Conservation (phyloP, 1,140 invertebrate species). For the Zaprionus nigranus region DNA sequence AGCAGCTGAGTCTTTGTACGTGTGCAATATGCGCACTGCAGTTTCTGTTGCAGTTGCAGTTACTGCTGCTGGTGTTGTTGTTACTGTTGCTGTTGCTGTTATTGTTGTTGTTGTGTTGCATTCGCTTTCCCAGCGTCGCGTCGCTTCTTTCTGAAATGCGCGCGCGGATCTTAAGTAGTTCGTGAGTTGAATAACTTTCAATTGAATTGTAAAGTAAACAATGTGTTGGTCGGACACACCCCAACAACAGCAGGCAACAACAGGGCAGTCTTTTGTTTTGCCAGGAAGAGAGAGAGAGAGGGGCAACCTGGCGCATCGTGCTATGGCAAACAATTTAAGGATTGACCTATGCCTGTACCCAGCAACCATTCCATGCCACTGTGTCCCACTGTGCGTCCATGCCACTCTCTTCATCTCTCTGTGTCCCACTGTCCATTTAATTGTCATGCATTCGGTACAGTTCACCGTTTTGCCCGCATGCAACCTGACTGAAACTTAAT, state of each 20-base stretch:
- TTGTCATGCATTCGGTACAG: slow-evolving; percentile 76
- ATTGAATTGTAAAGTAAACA: slow-evolving; percentile 84
- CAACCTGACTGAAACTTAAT: slow-evolving; percentile 75
- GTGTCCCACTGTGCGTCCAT: slow-evolving; percentile 7
- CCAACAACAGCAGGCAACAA: slow-evolving; percentile 50
- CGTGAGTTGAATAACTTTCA: slow-evolving; percentile 84
- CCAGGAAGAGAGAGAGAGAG: background rate
- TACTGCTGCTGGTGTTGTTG: slow-evolving; percentile 21
- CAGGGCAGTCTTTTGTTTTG: slow-evolving; percentile 65
- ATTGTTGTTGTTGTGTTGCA: slow-evolving; percentile 47
- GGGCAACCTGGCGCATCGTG: slow-evolving; percentile 53
- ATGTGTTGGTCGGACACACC: slow-evolving; percentile 77
- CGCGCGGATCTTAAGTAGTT: slow-evolving; percentile 79
- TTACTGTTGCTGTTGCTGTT: slow-evolving; percentile 41
- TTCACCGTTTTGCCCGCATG: slow-evolving; percentile 55
- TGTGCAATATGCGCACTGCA: slow-evolving; percentile 67
- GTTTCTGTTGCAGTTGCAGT: slow-evolving; percentile 34
- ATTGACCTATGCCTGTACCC: slow-evolving; percentile 47
- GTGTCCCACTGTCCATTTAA: slow-evolving; percentile 42
- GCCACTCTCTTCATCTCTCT: background rate
- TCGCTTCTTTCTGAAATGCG: slow-evolving; percentile 66
- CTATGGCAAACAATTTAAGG: slow-evolving; percentile 74
- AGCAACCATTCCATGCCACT: background rate
- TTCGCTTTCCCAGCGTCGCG: slow-evolving; percentile 69
- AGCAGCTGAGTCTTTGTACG: slow-evolving; percentile 52